Conservation (phyloP, 2,797 vertebrate genomes). For the Poecilia velifera region DNA sequence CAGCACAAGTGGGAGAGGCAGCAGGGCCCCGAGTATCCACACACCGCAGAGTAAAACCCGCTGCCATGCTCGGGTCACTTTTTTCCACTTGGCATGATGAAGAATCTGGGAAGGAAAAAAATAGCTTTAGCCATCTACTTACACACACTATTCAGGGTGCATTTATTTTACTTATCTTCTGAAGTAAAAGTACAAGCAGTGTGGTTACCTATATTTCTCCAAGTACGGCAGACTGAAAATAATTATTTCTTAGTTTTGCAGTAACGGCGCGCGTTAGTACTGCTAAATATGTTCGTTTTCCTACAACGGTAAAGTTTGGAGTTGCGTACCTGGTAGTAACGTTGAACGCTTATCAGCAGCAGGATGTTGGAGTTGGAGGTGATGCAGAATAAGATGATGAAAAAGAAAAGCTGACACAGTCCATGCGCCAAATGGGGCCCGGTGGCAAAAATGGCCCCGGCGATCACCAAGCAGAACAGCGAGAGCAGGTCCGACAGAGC, state of each 20-base stretch:
- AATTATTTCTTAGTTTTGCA: not conserved
- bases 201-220: not conserved
- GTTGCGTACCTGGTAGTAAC: slow-evolving; percentile 43
- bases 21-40: slow-evolving; percentile 35
- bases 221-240: not conserved
- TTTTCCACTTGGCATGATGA: slow-evolving; percentile 14
- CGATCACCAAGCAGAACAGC: slow-evolving; percentile 20
- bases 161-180: not conserved
- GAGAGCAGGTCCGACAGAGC: slow-evolving; percentile 35
- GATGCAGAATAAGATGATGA: slow-evolving; percentile 34
- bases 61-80: slow-evolving; percentile 25
- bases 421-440: not conserved
- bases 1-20: slow-evolving; percentile 30
- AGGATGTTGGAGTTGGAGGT: slow-evolving; percentile 14
- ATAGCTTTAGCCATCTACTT: not conserved
- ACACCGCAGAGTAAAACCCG: slow-evolving; percentile 4
- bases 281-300: not conserved
- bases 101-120: slow-evolving; percentile 36
- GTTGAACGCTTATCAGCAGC: slow-evolving; percentile 50
- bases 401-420: slow-evolving; percentile 19
- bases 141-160: not conserved
- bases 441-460: not conserved
- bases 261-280: not conserved
- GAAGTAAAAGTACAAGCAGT: not conserved
- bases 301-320: not conserved